Evolutionary conservation across 2,113 vertebrate species (phyloP), one percentile per base, ranked within the genome.

Genomic region (Sterna hirundo): DNA sequence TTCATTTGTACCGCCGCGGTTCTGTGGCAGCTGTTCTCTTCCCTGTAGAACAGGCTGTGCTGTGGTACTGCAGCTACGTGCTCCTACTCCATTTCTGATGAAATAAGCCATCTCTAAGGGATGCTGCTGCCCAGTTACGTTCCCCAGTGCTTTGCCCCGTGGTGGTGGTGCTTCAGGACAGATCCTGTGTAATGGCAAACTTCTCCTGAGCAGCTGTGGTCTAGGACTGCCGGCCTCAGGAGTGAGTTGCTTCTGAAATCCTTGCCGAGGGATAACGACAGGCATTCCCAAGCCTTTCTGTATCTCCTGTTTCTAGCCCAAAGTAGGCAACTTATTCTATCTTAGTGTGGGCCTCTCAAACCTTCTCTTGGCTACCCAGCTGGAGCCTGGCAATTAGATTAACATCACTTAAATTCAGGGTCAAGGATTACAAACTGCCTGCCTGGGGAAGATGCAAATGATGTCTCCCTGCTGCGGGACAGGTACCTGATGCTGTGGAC

Each of bases 21-120:
- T 85, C 55, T 60, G 96, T 86, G 94, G 93, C 95, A 96, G 96
- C 96, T 97, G 93, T 62, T 89, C 14, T 19, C 75, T 7, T 83
- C 90, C 64, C 96, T 40, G 62, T 58, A 46, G 96, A 62, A 6
- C 91, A 83, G 80, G 32, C 94, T 76, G 80, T 52, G 91, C 92
- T 3, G 13, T 80, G 85, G 47, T 61, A 2, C 88, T 89, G 96
- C 96, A 85, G 94, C 94, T 52, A 29, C 38, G 2, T 1, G 34
- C 71, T 88, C 83, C 90, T 7, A 7, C 86, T 88, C 60, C 30
- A 1, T 8, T 52, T 9, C 86, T 23, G 26, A 40, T 61, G 36
- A 70, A 61, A 12, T 2, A 15, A 19, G 30, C 75, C 60, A 5
- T 5, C 86, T 90, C 75, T 16, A n/a, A 16, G 18, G 77, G 65